A percentile compares a stretch with the other conserved stretches of the same genome.
Conservation (phyloP, 2,113 vertebrate genomes). For the human (Homo sapiens) region DNA sequence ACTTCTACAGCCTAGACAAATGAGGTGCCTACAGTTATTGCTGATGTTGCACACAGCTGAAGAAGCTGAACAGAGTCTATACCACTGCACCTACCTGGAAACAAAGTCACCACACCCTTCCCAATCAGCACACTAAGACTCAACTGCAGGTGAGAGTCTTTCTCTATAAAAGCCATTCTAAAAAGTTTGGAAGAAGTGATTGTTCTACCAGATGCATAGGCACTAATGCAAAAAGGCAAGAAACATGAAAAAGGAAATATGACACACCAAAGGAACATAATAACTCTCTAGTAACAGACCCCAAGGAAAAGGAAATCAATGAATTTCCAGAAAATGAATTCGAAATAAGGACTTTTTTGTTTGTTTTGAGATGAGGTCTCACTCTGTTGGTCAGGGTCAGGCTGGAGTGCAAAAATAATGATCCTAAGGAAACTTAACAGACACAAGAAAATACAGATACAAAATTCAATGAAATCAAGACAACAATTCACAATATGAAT, state of each 20-base stretch:
- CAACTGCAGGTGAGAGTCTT: neutral
- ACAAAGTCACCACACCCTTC: neutral
- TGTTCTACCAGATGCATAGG: neutral
- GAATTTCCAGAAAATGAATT: neutral
- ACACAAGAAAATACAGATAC: neutral
- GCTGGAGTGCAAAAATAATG: neutral
- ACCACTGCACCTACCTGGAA: neutral
- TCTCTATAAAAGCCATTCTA: neutral
- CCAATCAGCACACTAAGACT: neutral
- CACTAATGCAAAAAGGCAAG: neutral
- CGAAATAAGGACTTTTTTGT: neutral
- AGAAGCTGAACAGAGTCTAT: neutral
- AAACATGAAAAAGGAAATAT: neutral
- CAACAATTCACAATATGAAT: neutral
- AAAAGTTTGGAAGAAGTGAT: neutral
- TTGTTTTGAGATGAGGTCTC: too few species aligned
- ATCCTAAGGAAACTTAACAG: neutral
- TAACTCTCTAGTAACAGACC: neutral
- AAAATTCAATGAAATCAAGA: neutral
- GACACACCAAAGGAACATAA: neutral
- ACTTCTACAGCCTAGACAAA: neutral
- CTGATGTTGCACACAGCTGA: neutral
- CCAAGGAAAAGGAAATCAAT: neutral
- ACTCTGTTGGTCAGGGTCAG: too few species aligned
- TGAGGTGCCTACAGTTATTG: neutral